A percentile compares a stretch with the other conserved stretches of the same genome.
These are phyloP conservation scores for Microcebus tavaratra DNA, from an alignment of 2,113 vertebrate species.

Conservation along the genomic window DNA sequence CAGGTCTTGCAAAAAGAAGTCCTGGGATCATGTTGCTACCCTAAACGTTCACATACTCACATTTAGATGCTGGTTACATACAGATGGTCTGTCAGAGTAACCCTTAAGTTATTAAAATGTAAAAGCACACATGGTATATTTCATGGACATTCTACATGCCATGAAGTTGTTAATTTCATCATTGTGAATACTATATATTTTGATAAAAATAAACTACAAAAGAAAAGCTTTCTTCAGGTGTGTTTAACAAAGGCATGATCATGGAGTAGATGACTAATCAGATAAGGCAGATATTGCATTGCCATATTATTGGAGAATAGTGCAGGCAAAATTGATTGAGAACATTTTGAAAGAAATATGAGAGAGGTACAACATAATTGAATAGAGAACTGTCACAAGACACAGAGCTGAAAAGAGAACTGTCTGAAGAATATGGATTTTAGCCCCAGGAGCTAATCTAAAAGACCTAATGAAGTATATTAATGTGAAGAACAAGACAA, in stretches of 20 bases:
- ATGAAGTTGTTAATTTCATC: background rate
- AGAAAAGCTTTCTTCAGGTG: background rate
- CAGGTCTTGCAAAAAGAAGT: background rate
- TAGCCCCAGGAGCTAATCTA: slow-evolving; percentile 42
- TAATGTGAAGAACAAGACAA: slow-evolving; percentile 45
- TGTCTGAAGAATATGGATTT: slow-evolving; percentile 53
- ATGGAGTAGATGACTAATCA: background rate
- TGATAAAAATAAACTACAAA: slow-evolving; percentile 23
- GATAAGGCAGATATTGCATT: background rate
- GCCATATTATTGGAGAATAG: background rate
- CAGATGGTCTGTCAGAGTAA: background rate
- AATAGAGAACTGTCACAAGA: slow-evolving; percentile 22
- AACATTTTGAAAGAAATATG: slow-evolving; percentile 26
- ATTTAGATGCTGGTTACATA: slow-evolving; percentile 11
- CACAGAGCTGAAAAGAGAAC: slow-evolving; percentile 5
- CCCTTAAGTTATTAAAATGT: slow-evolving; percentile 12
- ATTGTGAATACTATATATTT: background rate
- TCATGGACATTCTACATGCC: background rate
- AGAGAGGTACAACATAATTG: background rate
- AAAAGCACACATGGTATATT: background rate
- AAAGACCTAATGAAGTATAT: slow-evolving; percentile 55
- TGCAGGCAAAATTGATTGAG: slow-evolving; percentile 15
- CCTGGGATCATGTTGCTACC: background rate
- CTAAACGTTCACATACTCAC: background rate
- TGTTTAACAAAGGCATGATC: background rate